phyloP scores from a whole-genome alignment of 1,140 invertebrate species.

The Halictus rubicundus region DNA sequence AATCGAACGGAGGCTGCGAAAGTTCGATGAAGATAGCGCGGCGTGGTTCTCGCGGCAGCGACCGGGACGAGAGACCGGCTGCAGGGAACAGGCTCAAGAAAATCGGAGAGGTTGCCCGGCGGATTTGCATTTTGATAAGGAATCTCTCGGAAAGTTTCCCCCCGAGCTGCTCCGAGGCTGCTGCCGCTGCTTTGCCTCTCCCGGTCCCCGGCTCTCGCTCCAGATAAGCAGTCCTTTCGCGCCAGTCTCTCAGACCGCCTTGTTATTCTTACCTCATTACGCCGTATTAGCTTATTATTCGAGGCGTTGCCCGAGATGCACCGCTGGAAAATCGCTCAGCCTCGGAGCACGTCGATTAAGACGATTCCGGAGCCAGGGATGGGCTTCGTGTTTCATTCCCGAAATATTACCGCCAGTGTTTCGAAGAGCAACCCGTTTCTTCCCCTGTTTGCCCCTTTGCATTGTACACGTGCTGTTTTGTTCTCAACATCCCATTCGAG shows the following conservation, averaged over 20 bases:
- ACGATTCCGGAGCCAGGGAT: not conserved
- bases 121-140: conserved; percentile 81
- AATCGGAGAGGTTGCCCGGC: conserved; percentile 66
- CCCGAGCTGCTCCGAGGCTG: conserved; percentile 53
- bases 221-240: conserved; percentile 38
- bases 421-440: no score
- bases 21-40: not conserved
- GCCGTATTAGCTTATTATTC: conserved; percentile 73
- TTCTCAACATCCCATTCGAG: no score
- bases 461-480: no score
- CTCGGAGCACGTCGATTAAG: conserved; percentile 45
- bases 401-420: no score
- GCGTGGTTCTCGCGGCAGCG: not conserved
- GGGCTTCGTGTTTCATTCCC: no score
- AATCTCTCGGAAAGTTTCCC: conserved; percentile 77
- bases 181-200: conserved; percentile 52
- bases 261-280: conserved; percentile 80
- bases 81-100: conserved; percentile 39
- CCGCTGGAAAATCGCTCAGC: conserved; percentile 12
- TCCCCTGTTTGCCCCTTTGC: no score
- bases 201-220: conserved; percentile 24
- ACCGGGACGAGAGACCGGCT: not conserved
- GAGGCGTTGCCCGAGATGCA: conserved; percentile 1
- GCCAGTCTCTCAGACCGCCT: conserved; percentile 23
- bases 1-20: not conserved